Conservation (phyloP, 2,888 invertebrate species). For the Meiosimyza platycephala region DNA sequence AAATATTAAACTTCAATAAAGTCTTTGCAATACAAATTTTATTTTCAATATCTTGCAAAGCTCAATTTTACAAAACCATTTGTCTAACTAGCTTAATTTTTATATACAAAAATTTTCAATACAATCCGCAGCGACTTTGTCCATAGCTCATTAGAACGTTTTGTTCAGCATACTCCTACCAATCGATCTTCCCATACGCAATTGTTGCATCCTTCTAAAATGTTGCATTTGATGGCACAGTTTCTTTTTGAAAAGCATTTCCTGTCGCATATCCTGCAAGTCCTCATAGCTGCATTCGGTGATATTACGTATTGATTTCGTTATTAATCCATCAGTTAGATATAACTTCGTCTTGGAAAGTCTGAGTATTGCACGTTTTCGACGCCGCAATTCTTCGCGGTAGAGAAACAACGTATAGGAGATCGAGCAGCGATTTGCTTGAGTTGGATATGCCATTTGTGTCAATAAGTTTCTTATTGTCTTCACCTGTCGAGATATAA, state of each 20-base stretch:
- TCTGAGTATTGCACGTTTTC: conserved; percentile 50
- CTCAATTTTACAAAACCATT: too few relatives aligned
- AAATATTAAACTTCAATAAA: too few relatives aligned
- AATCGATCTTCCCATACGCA: conserved; percentile 19
- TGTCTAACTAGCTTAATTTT: too few relatives aligned
- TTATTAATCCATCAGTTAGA: conserved; percentile 53
- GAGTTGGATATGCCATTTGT: too few relatives aligned
- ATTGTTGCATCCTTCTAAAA: conserved; percentile 35
- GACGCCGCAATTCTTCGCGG: conserved; percentile 52
- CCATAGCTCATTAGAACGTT: too few relatives aligned
- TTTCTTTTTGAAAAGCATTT: conserved; percentile 53
- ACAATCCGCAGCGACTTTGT: too few relatives aligned
- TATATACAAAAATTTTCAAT: too few relatives aligned
- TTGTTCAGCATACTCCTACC: too few relatives aligned
- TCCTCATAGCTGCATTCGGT: conserved; percentile 53
- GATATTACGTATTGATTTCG: conserved; percentile 50
- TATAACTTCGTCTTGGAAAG: conserved; percentile 54
- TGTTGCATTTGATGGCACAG: conserved; percentile 50
- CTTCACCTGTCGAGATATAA: too few relatives aligned
- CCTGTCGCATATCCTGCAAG: conserved; percentile 51
- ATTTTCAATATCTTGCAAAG: too few relatives aligned
- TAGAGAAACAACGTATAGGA: conserved; percentile 54
- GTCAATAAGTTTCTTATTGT: too few relatives aligned
- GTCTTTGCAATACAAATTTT: too few relatives aligned
- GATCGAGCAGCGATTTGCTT: conserved; percentile 39